Evolutionary conservation across 2,113 vertebrate species (phyloP).

Genomic region (Manacus vitellinus): DNA sequence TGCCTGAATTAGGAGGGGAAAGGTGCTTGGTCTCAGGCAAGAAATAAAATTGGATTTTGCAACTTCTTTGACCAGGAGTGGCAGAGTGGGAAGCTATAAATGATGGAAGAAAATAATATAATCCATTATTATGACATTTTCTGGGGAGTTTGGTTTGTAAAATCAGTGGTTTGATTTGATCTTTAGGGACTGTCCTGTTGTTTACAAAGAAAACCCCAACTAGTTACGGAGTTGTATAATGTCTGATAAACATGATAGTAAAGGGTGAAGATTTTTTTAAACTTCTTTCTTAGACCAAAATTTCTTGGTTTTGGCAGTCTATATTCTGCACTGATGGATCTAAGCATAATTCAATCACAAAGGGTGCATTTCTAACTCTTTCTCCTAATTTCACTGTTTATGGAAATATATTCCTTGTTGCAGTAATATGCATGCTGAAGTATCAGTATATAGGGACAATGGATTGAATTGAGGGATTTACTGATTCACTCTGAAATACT

Average conservation of each 20-base stretch:
- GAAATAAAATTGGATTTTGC: not conserved
- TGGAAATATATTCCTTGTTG: not conserved
- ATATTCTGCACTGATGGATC: not conserved
- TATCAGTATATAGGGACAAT: conserved; percentile 2
- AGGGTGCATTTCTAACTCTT: not conserved
- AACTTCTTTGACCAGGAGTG: not conserved
- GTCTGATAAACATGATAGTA: not conserved
- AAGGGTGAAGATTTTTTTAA: not conserved
- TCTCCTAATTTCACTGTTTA: conserved; percentile 1
- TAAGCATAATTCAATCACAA: not conserved
- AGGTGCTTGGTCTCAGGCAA: not conserved
- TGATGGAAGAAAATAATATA: not conserved
- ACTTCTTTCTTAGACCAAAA: not conserved
- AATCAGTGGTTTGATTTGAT: not conserved
- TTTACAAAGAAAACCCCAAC: not conserved
- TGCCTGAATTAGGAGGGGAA: not conserved
- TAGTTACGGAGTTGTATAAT: not conserved
- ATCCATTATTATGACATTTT: not conserved
- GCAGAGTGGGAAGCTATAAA: not conserved
- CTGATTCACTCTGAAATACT: conserved; percentile 21
- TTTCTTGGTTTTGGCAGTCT: not conserved
- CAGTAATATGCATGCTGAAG: not conserved
- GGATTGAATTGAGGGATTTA: conserved; percentile 40
- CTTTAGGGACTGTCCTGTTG: not conserved
- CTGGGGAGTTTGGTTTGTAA: not conserved